Percentiles rank a stretch among this genome's conserved stretches.
phyloP scores from a whole-genome alignment of 1,140 invertebrate species.

The Brachystomella parvula region DNA sequence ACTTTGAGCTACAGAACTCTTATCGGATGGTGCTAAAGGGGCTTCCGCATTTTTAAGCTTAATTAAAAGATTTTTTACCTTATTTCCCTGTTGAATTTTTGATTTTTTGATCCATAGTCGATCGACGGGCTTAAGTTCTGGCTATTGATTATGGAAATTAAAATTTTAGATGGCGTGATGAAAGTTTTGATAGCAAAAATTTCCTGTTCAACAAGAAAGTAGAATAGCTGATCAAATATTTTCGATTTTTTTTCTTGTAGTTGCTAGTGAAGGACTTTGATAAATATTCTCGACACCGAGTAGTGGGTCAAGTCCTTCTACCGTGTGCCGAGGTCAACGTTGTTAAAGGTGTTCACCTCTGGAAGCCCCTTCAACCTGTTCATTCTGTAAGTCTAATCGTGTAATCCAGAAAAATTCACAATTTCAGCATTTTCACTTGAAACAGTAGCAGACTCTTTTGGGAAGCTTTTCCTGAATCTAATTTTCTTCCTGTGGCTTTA shows the following conservation, averaged over 20 bases:
- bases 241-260: slow-evolving; percentile 31
- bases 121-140: no score
- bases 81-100: no score
- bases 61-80: no score
- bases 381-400: slow-evolving; percentile 23
- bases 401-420: neutral
- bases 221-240: no score
- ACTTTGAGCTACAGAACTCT: no score
- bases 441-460: neutral
- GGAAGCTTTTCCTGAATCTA: neutral
- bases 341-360: slow-evolving; percentile 47
- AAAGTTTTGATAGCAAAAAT: slow-evolving; percentile 5
- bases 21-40: no score
- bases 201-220: no score
- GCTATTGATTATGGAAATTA: no score
- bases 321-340: slow-evolving; percentile 47
- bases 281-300: slow-evolving; percentile 46
- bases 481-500: no score
- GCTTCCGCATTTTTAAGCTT: no score
- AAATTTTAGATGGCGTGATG: neutral
- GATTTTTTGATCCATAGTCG: no score
- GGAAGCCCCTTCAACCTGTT: slow-evolving; percentile 45
- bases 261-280: slow-evolving; percentile 49
- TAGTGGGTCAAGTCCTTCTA: slow-evolving; percentile 47
- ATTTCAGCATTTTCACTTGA: neutral